Base-by-base conservation (phyloP, 2,888 invertebrate species). In the Xestia rhomboidea region DNA sequence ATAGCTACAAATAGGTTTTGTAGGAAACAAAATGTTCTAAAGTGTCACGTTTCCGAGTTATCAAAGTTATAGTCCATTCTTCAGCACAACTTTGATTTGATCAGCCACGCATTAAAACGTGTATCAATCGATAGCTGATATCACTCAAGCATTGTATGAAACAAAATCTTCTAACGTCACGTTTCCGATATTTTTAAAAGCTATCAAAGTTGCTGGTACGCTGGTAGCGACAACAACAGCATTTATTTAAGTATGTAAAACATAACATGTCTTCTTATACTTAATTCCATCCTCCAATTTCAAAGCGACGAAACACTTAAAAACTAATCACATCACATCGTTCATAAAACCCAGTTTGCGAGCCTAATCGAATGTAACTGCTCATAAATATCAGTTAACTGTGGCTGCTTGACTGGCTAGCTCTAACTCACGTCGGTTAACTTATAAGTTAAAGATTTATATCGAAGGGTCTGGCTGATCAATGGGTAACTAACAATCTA, bases 361-460 rank as follows among this genome's bases (percentile, higher is more conserved):
- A 34, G 18, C 34, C 62, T 62, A 62, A 62, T 62, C 62, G 21
- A 62, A 62, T 62, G 30, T 62, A 62, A 62, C 62, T 62, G 62
- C 62, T 34, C 62, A 21, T 62, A 62, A 62, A 62, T 62, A 62
- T 62, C 34, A 4, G 62, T 62, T 62, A 62, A 62, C 21, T 34
- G 34, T 21, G 21, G 11, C 30, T 54, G 54, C 11, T 21, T 27
- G 27, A 27, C 54, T 60, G 60, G 30, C 54, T n/a, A 27, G 57
- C 62, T 62, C 62, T 62, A 21, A 62, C 60, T 62, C 30, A 62
- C 60, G 30, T n/a, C 60, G 21, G 60, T 62, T 62, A 21, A 62
- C 62, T 62, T 62, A 62, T 62, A 62, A 62, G 62, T 34, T 62
- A 62, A 34, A 30, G 62, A 62, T 62, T 62, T 62, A 62, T 62